Conservation (phyloP, 2,113 vertebrate species). For the Ibidorhyncha struthersii region DNA sequence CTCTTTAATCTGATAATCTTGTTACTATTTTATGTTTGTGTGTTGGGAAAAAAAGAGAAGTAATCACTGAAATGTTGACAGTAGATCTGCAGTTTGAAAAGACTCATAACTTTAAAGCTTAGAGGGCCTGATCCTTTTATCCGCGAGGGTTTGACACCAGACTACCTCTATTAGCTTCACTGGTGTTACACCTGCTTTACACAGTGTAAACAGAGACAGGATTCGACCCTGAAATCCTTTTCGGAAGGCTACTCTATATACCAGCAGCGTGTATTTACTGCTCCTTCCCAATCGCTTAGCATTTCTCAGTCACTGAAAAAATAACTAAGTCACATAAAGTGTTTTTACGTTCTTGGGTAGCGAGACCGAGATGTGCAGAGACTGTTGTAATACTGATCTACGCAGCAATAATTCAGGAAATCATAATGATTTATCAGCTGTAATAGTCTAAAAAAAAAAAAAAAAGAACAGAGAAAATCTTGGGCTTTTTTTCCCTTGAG, state of each 20-base stretch:
- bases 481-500: neutral
- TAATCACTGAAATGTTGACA: slow-evolving; percentile 51
- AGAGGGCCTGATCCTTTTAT: slow-evolving; percentile 63
- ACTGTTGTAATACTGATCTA: neutral
- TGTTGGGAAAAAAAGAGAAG: slow-evolving; percentile 26
- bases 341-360: neutral
- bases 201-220: slow-evolving; percentile 25
- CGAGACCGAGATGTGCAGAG: neutral
- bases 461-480: neutral
- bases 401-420: neutral
- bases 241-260: neutral
- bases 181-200: slow-evolving; percentile 55
- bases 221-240: slow-evolving; percentile 43
- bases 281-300: neutral
- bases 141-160: slow-evolving; percentile 20
- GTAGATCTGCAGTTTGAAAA: slow-evolving; percentile 54
- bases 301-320: neutral
- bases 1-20: slow-evolving; percentile 64
- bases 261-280: neutral
- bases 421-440: neutral
- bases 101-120: slow-evolving; percentile 61
- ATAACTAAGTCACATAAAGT: neutral
- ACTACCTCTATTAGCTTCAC: slow-evolving; percentile 23
- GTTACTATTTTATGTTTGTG: slow-evolving; percentile 59
- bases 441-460: neutral